Evolutionary conservation across 2,113 vertebrate species (phyloP).

Genomic region (Ameiurus melas): DNA sequence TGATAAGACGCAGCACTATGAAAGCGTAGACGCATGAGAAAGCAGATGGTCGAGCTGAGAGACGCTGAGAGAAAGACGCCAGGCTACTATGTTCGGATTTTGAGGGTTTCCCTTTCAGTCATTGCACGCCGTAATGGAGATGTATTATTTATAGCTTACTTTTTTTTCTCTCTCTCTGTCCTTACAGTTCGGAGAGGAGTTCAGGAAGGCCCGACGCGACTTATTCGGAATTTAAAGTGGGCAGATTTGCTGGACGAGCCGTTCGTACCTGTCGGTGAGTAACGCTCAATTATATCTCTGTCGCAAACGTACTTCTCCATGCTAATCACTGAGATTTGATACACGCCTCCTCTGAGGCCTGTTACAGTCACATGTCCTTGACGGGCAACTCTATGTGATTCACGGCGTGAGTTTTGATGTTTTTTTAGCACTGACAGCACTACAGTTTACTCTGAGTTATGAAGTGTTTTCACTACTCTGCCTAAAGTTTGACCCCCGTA

Average conservation of each 20-base stretch:
- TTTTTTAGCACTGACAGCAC: neutral
- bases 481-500: neutral
- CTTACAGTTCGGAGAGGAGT: neutral
- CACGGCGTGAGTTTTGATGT: neutral
- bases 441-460: neutral
- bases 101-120: neutral
- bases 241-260: neutral
- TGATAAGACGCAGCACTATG: constrained; percentile 37
- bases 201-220: neutral
- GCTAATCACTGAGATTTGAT: neutral
- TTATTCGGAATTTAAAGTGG: neutral
- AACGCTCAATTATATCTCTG: neutral
- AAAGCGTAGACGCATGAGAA: constrained; percentile 42
- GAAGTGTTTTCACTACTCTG: neutral
- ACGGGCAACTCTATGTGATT: neutral
- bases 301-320: neutral
- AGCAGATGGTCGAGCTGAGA: constrained; percentile 23
- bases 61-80: neutral
- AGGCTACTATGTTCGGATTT: neutral
- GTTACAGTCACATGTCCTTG: constrained; percentile 4
- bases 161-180: neutral
- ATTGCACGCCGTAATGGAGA: neutral
- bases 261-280: constrained; percentile 9
- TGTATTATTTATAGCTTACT: neutral
- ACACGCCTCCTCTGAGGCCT: constrained; percentile 13